These are phyloP conservation scores for Apantesis nais DNA, from an alignment of 2,888 invertebrate genomes.

Conservation along the genomic window DNA sequence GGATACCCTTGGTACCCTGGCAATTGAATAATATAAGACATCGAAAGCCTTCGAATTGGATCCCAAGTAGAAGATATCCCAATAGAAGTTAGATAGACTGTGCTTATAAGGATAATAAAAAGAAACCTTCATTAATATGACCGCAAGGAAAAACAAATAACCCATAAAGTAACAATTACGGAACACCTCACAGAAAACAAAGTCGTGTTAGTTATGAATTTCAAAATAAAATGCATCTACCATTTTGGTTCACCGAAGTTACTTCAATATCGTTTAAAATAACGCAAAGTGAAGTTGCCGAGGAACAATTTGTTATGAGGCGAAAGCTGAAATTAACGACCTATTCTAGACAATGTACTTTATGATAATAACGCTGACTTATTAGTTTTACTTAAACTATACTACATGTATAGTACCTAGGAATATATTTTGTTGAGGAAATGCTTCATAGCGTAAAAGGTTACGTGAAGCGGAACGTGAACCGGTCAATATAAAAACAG, in stretches of 20 bases:
- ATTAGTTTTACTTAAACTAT: constrained; percentile 17
- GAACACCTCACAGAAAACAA: neutral
- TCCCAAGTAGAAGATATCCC: too few species aligned
- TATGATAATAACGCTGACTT: constrained; percentile 25
- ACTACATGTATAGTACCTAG: neutral
- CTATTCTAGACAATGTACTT: constrained; percentile 19
- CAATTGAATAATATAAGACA: too few species aligned
- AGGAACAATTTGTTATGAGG: constrained; percentile 23
- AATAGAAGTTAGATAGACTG: neutral
- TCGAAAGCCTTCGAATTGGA: too few species aligned
- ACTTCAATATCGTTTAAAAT: constrained; percentile 10
- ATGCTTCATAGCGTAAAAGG: neutral
- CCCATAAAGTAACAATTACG: neutral
- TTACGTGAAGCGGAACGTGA: neutral
- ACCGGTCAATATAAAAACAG: too few species aligned
- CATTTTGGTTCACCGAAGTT: constrained; percentile 6
- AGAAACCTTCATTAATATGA: too few species aligned
- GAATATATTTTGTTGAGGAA: neutral
- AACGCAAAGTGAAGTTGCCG: constrained; percentile 11
- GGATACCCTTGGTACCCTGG: too few species aligned
- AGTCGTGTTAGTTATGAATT: neutral
- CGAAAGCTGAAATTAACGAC: constrained; percentile 26
- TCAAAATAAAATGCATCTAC: neutral
- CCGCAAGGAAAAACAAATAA: neutral
- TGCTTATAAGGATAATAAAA: too few species aligned